phyloP scores from a whole-genome alignment of 2,113 vertebrate genomes.

The Tursiops truncatus region DNA sequence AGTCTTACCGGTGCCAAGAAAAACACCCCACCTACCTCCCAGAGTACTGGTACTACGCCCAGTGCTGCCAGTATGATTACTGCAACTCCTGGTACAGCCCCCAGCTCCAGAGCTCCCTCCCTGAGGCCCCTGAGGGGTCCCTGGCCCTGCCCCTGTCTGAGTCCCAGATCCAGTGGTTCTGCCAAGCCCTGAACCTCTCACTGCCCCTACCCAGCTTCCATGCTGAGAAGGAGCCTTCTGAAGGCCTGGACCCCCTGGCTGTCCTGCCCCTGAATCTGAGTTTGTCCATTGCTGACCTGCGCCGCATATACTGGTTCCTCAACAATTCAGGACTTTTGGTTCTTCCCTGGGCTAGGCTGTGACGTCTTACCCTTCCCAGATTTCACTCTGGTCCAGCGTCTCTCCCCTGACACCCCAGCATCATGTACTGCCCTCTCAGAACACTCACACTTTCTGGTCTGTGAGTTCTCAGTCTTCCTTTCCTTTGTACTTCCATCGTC shows the following conservation, averaged over 20 bases:
- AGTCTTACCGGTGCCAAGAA: conserved; percentile 58
- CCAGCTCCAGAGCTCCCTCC: background rate
- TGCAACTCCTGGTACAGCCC: conserved; percentile 62
- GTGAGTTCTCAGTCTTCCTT: background rate
- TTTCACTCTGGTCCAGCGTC: background rate
- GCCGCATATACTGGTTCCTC: conserved; percentile 22
- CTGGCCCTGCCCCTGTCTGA: background rate
- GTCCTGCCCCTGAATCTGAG: background rate
- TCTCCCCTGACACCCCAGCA: background rate
- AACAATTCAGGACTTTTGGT: conserved; percentile 46
- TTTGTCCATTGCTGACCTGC: conserved; percentile 34
- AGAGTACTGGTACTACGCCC: conserved; percentile 24
- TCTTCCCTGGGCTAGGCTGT: conserved; percentile 40
- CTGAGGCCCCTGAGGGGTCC: background rate
- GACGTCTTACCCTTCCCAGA: background rate
- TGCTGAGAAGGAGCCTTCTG: background rate
- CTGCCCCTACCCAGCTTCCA: background rate
- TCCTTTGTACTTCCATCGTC: background rate
- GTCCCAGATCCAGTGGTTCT: conserved; percentile 15
- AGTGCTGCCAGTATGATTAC: conserved; percentile 58
- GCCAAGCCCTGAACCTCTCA: conserved; percentile 49
- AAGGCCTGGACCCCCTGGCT: background rate
- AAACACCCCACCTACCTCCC: background rate
- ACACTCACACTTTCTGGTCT: background rate
- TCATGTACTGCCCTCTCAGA: background rate